These are phyloP conservation scores for Balearica regulorum DNA, from an alignment of 2,797 vertebrate species.

Conservation along the genomic window DNA sequence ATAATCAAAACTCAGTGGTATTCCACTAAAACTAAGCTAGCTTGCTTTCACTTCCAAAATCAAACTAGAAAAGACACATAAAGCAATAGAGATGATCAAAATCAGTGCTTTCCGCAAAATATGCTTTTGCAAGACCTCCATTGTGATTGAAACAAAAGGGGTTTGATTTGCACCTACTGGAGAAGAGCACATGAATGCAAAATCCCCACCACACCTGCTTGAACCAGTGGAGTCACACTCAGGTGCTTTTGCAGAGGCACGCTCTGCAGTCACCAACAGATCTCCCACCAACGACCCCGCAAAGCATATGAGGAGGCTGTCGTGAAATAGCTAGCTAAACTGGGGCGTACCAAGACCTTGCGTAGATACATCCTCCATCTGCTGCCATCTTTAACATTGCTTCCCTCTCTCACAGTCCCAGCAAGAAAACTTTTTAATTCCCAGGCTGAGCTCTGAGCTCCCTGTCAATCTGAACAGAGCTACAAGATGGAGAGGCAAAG, in stretches of 20 bases:
- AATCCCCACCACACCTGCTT: background rate
- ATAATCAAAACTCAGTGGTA: background rate
- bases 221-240: background rate
- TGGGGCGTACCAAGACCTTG: background rate
- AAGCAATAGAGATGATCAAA: background rate
- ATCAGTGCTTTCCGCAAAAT: background rate
- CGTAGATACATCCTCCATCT: background rate
- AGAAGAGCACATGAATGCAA: background rate
- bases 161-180: background rate
- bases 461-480: background rate
- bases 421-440: background rate
- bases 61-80: background rate
- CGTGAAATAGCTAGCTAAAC: background rate
- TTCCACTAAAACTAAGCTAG: background rate
- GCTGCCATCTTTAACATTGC: background rate
- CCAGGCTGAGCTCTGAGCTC: background rate
- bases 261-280: background rate
- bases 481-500: background rate
- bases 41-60: background rate
- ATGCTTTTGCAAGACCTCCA: background rate
- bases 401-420: background rate
- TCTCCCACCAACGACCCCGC: background rate
- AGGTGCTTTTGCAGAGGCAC: background rate
- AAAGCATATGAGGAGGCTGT: accelerated
- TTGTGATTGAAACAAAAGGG: background rate